Base-by-base conservation (phyloP, 2,888 invertebrate species). In the Mesoligia furuncula region DNA sequence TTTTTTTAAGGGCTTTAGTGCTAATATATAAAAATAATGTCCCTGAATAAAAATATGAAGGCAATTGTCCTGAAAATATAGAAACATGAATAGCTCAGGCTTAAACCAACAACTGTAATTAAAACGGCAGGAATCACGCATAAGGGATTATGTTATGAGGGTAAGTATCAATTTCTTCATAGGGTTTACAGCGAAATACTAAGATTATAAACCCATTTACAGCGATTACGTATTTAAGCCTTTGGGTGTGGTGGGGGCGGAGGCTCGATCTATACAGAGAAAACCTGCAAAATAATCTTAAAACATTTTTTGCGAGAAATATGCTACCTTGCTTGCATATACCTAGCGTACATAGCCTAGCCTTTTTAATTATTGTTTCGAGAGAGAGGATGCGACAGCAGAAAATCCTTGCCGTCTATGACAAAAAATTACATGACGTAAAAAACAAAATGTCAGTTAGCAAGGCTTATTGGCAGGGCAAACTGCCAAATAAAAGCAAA, bases 201-300 rank as follows among this genome's bases (percentile, higher is more conserved):
- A 20, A 57, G 54, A 70, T 77, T 71, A 54, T 79, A 54, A 67
- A 45, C 27, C n/a, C 15, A 62, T 79, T 79, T 73, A 45, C 67
- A 15, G 36, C 54, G 36, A 73, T 79, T 67, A 67, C 17, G 24
- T 27, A 67, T n/a, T 64, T 27, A 65, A 66, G 39, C 65, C 51
- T 66, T 78, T 78, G 51, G 51, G 59, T 59, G 13, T 36, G 13
- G n/a, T 5, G 45, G 5, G 11, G 42, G 42, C 42, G 42, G 42
- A 42, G 2, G 42, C 42, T 39, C 39, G 39, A 8, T 9, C 9
- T 11, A 11, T 0, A 42, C 42, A 42, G 11, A 42, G 42, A 42
- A 42, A 42, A 42, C 11, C 3, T 42, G 13, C 42, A 42, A 13
- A 42, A 42, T 42, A 42, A 42, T 13, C 11, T 11, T 11, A 11